Conservation (phyloP, 2,113 vertebrate genomes). For the Dinomys branickii region DNA sequence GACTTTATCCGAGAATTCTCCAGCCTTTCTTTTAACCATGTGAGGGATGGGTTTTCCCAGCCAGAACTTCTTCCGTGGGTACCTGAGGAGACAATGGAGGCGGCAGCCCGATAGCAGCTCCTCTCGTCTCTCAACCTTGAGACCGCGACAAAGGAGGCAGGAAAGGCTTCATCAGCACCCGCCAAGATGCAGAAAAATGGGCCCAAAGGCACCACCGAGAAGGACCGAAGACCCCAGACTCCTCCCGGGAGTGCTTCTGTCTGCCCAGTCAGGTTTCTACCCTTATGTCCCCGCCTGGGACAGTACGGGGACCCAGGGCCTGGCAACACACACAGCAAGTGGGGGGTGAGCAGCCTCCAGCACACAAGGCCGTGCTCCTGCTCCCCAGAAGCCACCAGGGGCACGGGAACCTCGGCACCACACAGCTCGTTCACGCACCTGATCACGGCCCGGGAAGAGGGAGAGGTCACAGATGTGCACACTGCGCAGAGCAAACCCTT, state of each 20-base stretch:
- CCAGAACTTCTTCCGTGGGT: slow-evolving; percentile 79
- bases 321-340: background rate
- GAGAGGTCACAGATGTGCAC: background rate
- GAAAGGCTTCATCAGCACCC: background rate
- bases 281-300: background rate
- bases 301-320: background rate
- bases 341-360: background rate
- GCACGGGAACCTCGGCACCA: background rate
- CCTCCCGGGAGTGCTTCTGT: background rate
- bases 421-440: background rate
- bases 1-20: slow-evolving; percentile 76
- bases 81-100: slow-evolving; percentile 46
- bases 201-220: background rate
- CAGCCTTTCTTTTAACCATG: slow-evolving; percentile 65
- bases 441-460: background rate
- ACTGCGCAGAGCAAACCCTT: background rate
- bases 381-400: background rate
- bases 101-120: background rate
- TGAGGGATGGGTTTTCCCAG: slow-evolving; percentile 71
- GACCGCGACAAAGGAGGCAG: background rate
- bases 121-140: background rate
- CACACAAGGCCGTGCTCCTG: background rate
- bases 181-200: background rate
- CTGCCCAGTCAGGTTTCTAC: background rate
- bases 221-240: background rate